Evolutionary conservation across 2,888 invertebrate genomes (phyloP).

Genomic region (Nomada hirtipes): DNA sequence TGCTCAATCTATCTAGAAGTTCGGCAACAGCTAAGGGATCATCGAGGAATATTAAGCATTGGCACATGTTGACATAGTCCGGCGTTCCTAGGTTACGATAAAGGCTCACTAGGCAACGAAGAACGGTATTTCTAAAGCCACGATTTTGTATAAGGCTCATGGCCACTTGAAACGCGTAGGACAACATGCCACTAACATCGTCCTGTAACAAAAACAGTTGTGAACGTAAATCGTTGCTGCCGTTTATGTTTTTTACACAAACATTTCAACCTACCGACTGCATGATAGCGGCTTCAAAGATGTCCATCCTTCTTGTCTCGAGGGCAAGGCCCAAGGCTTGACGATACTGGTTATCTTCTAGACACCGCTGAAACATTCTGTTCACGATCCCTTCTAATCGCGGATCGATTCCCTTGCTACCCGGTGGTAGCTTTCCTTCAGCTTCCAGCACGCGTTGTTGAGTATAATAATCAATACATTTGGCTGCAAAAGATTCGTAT

Average conservation of each 20-base stretch:
- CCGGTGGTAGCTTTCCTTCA: conserved; percentile 87
- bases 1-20: conserved; percentile 94
- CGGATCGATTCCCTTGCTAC: conserved; percentile 90
- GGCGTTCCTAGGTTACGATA: conserved; percentile 95
- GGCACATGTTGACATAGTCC: conserved; percentile 99
- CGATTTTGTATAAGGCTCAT: conserved; percentile 98
- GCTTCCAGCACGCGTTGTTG: conserved; percentile 92
- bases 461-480: conserved; percentile 98
- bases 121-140: conserved; percentile 95
- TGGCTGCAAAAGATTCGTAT: conserved; percentile 87
- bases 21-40: conserved; percentile 97
- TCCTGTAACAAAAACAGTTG: conserved; percentile 85
- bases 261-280: conserved; percentile 87
- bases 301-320: conserved; percentile 98
- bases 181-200: conserved; percentile 95
- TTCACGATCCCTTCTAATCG: conserved; percentile 97
- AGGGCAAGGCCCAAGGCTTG: conserved; percentile 98
- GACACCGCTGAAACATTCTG: conserved; percentile 98
- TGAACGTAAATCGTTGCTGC: neutral
- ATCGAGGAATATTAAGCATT: conserved; percentile 98
- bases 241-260: neutral
- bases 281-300: conserved; percentile 96
- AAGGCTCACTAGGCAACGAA: conserved; percentile 94
- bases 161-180: conserved; percentile 97
- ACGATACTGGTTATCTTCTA: conserved; percentile 97